Percentiles rank a stretch among this genome's conserved stretches.
Conservation (phyloP, 2,797 vertebrate species). For the Etheostoma perlongum region DNA sequence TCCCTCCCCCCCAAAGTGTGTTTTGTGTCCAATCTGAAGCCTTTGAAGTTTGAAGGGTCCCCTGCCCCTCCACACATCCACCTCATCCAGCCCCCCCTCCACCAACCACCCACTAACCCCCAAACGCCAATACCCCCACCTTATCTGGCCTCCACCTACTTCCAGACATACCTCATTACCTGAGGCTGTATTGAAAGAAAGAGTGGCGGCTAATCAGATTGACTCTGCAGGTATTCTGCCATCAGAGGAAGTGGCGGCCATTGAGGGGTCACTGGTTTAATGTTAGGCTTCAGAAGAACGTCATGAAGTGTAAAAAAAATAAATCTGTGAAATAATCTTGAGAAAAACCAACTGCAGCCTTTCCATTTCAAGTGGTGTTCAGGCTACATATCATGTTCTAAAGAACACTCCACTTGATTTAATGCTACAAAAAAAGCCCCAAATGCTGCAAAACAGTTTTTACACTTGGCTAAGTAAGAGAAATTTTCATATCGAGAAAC, state of each 20-base stretch:
- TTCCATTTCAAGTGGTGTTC: neutral
- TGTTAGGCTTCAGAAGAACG: slow-evolving; percentile 42
- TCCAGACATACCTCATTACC: slow-evolving; percentile 86
- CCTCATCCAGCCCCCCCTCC: slow-evolving; percentile 3
- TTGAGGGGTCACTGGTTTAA: slow-evolving; percentile 74
- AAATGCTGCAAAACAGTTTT: neutral
- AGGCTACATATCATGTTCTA: neutral
- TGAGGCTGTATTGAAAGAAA: slow-evolving; percentile 77
- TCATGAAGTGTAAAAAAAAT: slow-evolving; percentile 14
- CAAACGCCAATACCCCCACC: slow-evolving; percentile 46
- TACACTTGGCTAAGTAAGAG: neutral
- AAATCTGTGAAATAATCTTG: neutral
- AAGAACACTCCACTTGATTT: neutral
- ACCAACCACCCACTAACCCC: neutral
- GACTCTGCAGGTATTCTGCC: slow-evolving; percentile 76
- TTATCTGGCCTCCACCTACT: slow-evolving; percentile 69
- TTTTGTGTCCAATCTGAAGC: slow-evolving; percentile 78
- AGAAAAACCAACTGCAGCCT: neutral
- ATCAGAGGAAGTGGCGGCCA: slow-evolving; percentile 61
- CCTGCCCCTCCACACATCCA: slow-evolving; percentile 51
- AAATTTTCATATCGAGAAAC: neutral
- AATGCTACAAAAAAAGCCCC: neutral
- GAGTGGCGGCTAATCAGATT: slow-evolving; percentile 84
- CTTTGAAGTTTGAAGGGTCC: slow-evolving; percentile 83
- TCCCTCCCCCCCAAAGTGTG: slow-evolving; percentile 69